phyloP scores from a whole-genome alignment of 2,888 invertebrate species.

The Yponomeuta malinellus region DNA sequence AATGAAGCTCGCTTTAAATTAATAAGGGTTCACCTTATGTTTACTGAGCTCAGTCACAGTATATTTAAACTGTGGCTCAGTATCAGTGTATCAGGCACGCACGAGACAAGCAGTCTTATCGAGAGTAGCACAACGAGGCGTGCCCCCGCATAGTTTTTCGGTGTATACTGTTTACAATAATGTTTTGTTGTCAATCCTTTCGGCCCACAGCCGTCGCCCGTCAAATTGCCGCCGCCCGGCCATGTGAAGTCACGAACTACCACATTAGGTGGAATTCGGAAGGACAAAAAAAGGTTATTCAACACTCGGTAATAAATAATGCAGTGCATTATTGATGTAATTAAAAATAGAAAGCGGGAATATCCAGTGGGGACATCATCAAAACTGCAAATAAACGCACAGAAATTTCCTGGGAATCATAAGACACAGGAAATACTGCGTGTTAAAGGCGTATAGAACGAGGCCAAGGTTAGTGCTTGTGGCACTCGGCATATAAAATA shows the following conservation, averaged over 20 bases:
- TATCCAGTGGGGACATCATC: no score
- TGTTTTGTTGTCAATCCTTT: conserved; percentile 8
- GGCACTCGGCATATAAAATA: conserved; percentile 24
- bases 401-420: conserved; percentile 18
- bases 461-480: conserved; percentile 29
- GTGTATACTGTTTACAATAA: conserved; percentile 21
- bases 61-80: no score
- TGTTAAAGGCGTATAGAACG: conserved; percentile 6
- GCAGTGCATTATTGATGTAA: no score
- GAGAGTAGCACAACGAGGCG: conserved; percentile 21
- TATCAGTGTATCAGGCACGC: no score
- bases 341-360: no score
- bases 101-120: not conserved
- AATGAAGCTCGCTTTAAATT: no score
- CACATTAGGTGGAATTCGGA: not conserved
- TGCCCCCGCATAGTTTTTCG: conserved; percentile 28
- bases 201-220: conserved; percentile 20
- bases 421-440: conserved; percentile 11
- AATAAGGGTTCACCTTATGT: no score
- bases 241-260: conserved; percentile 34
- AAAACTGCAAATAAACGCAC: not conserved
- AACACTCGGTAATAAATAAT: no score
- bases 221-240: conserved; percentile 22
- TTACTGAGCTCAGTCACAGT: no score
- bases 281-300: no score